phyloP scores from a whole-genome alignment of 1,140 invertebrate species.

The Delia radicum region DNA sequence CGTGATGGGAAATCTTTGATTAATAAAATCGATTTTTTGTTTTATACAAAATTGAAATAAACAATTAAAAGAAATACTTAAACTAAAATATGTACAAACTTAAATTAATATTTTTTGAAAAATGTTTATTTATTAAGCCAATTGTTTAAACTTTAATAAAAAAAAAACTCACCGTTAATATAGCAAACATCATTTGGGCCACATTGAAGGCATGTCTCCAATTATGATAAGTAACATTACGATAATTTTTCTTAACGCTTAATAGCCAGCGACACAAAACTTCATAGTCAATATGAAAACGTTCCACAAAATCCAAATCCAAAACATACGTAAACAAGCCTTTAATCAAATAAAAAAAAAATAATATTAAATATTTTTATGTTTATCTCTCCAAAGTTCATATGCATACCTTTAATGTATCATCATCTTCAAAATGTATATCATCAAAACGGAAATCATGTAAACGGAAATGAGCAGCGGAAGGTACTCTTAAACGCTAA shows the following conservation, averaged over 20 bases:
- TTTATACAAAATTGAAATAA: neutral
- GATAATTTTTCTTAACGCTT: conserved; percentile 95
- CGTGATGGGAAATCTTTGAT: conserved; percentile 33
- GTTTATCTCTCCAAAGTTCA: neutral
- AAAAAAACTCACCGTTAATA: conserved; percentile 72
- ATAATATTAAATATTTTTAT: neutral
- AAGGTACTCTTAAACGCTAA: conserved; percentile 65
- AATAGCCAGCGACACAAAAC: conserved; percentile 87
- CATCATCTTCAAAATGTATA: conserved; percentile 79
- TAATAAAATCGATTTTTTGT: conserved; percentile 20
- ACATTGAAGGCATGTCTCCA: conserved; percentile 97
- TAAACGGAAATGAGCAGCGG: conserved; percentile 76
- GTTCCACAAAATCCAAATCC: conserved; percentile 84
- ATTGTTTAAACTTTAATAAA: too few relatives aligned
- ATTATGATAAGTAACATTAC: conserved; percentile 95
- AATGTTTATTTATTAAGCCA: too few relatives aligned
- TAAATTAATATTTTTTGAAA: too few relatives aligned
- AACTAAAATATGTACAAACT: neutral
- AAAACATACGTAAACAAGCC: conserved; percentile 88
- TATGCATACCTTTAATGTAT: conserved; percentile 70
- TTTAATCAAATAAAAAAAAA: conserved; percentile 37
- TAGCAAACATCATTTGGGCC: conserved; percentile 95
- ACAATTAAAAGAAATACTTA: neutral
- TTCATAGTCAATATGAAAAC: conserved; percentile 88
- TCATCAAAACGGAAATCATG: conserved; percentile 88